Percentiles rank a stretch among this genome's conserved stretches.
These are phyloP conservation scores for Bubo bubo DNA, from an alignment of 2,113 vertebrate species.

Conservation along the genomic window DNA sequence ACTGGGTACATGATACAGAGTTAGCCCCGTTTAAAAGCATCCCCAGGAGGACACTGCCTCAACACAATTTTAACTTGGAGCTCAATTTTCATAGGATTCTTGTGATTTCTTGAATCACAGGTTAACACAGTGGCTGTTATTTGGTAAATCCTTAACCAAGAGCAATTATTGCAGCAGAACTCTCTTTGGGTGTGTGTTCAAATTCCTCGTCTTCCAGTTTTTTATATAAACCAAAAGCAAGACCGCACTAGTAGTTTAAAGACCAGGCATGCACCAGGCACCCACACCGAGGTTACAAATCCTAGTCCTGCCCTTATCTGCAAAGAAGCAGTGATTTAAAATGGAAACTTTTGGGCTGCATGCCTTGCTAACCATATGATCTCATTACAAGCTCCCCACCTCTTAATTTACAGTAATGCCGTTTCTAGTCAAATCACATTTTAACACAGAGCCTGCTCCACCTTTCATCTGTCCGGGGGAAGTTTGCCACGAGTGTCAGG, in stretches of 20 bases:
- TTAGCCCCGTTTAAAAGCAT: neutral
- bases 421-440: neutral
- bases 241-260: neutral
- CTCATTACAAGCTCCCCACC: neutral
- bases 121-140: neutral
- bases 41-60: neutral
- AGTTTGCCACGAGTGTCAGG: fast-evolving
- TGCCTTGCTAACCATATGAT: neutral
- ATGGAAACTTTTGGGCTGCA: neutral
- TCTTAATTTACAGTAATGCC: neutral
- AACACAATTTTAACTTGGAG: neutral
- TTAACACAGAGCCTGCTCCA: neutral
- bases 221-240: neutral
- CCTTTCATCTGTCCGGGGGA: neutral
- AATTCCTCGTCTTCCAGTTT: neutral
- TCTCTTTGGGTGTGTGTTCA: neutral
- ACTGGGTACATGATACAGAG: neutral
- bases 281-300: neutral
- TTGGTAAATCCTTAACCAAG: neutral
- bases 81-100: neutral
- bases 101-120: neutral
- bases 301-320: neutral
- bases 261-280: neutral
- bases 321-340: neutral
- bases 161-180: neutral